Evolutionary conservation across 1,140 invertebrate species (phyloP).

Genomic region (Pygmarrhopalites habei): DNA sequence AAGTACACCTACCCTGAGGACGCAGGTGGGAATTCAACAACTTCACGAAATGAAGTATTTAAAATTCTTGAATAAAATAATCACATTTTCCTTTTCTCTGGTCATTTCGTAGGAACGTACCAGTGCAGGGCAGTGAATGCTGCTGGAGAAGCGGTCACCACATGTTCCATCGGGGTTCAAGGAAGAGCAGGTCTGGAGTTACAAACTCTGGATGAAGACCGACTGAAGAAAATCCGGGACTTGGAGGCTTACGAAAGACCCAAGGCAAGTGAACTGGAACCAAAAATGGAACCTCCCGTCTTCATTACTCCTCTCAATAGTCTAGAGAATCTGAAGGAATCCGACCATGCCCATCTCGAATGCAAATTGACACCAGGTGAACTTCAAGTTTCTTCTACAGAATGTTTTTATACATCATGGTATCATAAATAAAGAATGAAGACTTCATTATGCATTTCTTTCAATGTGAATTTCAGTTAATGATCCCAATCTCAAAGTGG

Average conservation of each 20-base stretch:
- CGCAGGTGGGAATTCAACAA: too few relatives aligned
- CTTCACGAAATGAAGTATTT: too few relatives aligned
- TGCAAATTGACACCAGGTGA: slow-evolving; percentile 91
- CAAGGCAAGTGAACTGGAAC: slow-evolving; percentile 65
- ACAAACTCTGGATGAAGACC: slow-evolving; percentile 75
- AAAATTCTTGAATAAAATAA: too few relatives aligned
- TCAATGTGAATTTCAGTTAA: too few relatives aligned
- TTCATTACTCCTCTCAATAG: slow-evolving; percentile 76
- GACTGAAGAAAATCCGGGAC: slow-evolving; percentile 79
- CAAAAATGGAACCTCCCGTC: slow-evolving; percentile 70
- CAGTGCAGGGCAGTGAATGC: slow-evolving; percentile 46
- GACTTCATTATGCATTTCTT: too few relatives aligned
- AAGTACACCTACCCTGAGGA: slow-evolving; percentile 49
- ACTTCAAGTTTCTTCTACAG: too few relatives aligned
- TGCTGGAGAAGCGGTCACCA: slow-evolving; percentile 62
- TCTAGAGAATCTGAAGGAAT: slow-evolving; percentile 78
- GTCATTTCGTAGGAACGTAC: too few relatives aligned
- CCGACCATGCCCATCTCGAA: slow-evolving; percentile 88
- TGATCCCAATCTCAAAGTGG: slow-evolving; percentile 86
- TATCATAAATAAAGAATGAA: too few relatives aligned
- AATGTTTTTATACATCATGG: too few relatives aligned
- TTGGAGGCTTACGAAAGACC: slow-evolving; percentile 73
- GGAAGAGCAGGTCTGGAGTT: slow-evolving; percentile 71
- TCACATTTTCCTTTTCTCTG: too few relatives aligned
- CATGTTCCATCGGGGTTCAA: slow-evolving; percentile 72